Evolutionary conservation across 2,888 invertebrate species (phyloP).

Genomic region (Ferdinandea cuprea): DNA sequence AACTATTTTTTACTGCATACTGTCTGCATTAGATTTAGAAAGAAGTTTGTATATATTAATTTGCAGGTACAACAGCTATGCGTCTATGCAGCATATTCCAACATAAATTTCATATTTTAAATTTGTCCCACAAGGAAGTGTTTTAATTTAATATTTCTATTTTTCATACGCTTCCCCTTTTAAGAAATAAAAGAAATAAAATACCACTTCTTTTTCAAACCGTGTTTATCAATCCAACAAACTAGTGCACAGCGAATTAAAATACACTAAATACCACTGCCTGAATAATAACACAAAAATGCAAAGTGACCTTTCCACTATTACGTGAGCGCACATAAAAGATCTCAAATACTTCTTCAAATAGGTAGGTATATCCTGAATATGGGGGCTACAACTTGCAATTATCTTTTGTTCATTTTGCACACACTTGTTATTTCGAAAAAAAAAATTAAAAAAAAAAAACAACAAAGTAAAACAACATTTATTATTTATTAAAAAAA

Average conservation of each 20-base stretch:
- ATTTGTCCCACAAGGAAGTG: conserved; percentile 25
- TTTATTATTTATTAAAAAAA: no score
- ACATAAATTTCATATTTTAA: conserved; percentile 28
- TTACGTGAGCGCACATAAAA: conserved; percentile 59
- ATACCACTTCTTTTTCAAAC: conserved; percentile 2
- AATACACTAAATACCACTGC: conserved; percentile 1
- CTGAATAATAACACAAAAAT: conserved; percentile 35
- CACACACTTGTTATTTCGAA: conserved; percentile 6
- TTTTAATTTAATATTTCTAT: conserved; percentile 26
- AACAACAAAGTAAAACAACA: no score
- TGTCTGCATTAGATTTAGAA: conserved; percentile 2
- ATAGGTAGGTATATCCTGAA: conserved; percentile 32
- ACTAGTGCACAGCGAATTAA: background rate
- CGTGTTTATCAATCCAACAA: background rate
- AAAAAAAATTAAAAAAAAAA: no score
- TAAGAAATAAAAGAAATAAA: background rate
- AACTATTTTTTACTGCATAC: conserved; percentile 25
- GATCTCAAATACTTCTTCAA: conserved; percentile 26
- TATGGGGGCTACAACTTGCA: conserved; percentile 1
- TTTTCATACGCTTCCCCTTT: background rate
- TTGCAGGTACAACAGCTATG: no score
- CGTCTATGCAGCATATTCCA: no score
- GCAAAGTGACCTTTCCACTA: conserved; percentile 64
- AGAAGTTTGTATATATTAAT: background rate
- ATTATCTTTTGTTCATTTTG: conserved; percentile 21